phyloP scores from a whole-genome alignment of 2,888 invertebrate species.

The Drosophila histrio region DNA sequence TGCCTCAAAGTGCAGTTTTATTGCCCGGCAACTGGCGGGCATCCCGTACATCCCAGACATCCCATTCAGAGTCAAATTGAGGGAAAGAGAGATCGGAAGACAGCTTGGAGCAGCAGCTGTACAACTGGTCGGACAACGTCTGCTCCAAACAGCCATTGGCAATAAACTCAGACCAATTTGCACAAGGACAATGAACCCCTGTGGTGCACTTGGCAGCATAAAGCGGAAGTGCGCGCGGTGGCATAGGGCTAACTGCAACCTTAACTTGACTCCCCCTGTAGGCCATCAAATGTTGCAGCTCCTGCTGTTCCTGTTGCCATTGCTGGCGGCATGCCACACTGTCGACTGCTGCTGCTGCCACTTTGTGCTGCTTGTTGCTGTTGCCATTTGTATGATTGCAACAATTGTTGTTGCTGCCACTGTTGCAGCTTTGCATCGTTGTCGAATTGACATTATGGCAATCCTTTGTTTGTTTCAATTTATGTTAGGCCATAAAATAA shows the following conservation, averaged over 20 bases:
- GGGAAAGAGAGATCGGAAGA: background rate
- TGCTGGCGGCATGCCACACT: slow-evolving; percentile 69
- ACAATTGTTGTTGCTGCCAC: slow-evolving; percentile 56
- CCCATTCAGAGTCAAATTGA: background rate
- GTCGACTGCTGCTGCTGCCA: slow-evolving; percentile 37
- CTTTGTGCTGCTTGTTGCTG: slow-evolving; percentile 24
- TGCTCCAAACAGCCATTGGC: slow-evolving; percentile 62
- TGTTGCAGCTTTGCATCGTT: slow-evolving; percentile 35
- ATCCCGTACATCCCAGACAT: slow-evolving; percentile 8
- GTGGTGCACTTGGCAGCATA: slow-evolving; percentile 70
- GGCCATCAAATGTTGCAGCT: slow-evolving; percentile 19
- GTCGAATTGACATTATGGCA: slow-evolving; percentile 65
- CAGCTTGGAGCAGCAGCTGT: slow-evolving; percentile 41
- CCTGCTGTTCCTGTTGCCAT: slow-evolving; percentile 17
- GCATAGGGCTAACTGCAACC: slow-evolving; percentile 20
- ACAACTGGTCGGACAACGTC: slow-evolving; percentile 42
- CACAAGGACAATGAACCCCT: slow-evolving; percentile 80
- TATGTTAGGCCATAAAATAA: slow-evolving; percentile 72
- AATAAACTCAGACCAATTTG: slow-evolving; percentile 79
- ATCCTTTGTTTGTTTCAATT: slow-evolving; percentile 62
- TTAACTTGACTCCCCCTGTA: slow-evolving; percentile 14
- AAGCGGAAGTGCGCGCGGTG: slow-evolving; percentile 51
- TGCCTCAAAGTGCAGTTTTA: slow-evolving; percentile 72
- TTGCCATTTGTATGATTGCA: slow-evolving; percentile 49
- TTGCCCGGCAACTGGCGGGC: slow-evolving; percentile 45